Evolutionary conservation across 2,888 invertebrate species (phyloP), one percentile per base, ranked within the genome.

Genomic region (Xestia rhomboidea): DNA sequence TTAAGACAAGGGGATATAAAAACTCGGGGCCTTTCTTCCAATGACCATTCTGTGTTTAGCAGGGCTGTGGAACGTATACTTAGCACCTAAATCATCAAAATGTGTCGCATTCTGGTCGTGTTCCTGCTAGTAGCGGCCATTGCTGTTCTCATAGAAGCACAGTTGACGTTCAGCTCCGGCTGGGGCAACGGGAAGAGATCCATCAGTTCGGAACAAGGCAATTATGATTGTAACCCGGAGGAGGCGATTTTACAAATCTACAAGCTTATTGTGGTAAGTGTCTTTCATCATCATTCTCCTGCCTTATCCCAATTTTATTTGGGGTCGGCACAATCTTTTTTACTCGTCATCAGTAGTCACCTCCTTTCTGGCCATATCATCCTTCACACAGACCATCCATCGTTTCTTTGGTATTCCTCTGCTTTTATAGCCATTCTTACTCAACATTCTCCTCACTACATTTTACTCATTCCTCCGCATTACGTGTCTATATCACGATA

Each of bases 221-320:
- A 84, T 34, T 93, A 93, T 49, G 95, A 94, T 30, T 97, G 97
- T 90, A 96, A 96, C 85, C 94, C 96, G 18, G 95, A 97, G 83
- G 97, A 97, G 80, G 94, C 97, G 41, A 92, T 97, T 46, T 95
- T 96, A 92, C 94, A 97, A 66, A 96, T 97, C 84, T 97, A 97
- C 87, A 97, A 97, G 93, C 93, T 97, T 38, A 97, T 97, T 77
- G 97, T 97, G 97, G 97, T 97, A 90, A 88, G 90, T 86, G 5
- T 18, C 6, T 57, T 51, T 13, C 2, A 27, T 18, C 21, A 49
- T 21, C 49, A 49, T 21, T 49, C 21, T 8, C 2, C 21, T 21
- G 49, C 21, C 21, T 49, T 49, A 49, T 49, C 7, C 0, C 21
- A 49, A 49, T 21, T 21, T 49, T 21, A 21, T 46, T 46, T 46